Percentiles rank a stretch among this genome's conserved stretches.
phyloP scores from a whole-genome alignment of 1,140 invertebrate genomes.

The Cydia pomonella region DNA sequence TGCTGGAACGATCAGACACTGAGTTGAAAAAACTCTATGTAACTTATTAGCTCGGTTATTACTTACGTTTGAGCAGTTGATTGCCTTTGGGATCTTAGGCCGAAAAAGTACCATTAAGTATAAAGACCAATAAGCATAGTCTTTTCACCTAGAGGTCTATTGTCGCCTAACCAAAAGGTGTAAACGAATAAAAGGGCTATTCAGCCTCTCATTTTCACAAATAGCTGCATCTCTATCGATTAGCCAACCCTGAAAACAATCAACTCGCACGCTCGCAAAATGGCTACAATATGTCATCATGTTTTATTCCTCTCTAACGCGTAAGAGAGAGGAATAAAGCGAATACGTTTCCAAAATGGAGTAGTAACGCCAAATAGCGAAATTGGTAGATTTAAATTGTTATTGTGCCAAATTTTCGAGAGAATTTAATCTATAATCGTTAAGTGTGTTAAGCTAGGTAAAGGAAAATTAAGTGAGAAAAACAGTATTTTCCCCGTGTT shows the following conservation, averaged over 20 bases:
- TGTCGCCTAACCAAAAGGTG: too few species aligned
- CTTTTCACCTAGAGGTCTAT: neutral
- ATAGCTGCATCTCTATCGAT: neutral
- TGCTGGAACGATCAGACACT: too few species aligned
- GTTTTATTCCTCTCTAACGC: neutral
- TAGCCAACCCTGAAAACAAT: neutral
- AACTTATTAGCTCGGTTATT: neutral
- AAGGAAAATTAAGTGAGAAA: slow-evolving; percentile 37
- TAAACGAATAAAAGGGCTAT: too few species aligned
- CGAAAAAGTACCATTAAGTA: neutral
- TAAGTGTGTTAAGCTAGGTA: slow-evolving; percentile 41
- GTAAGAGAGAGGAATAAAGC: neutral
- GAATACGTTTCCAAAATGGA: neutral
- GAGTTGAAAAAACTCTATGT: neutral
- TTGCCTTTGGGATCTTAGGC: neutral
- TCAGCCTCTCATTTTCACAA: neutral
- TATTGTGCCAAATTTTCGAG: slow-evolving; percentile 72
- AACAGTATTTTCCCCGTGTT: slow-evolving; percentile 46
- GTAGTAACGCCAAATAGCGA: slow-evolving; percentile 53
- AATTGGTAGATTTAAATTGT: slow-evolving; percentile 45
- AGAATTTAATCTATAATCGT: slow-evolving; percentile 61
- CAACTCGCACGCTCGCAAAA: neutral
- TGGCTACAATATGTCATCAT: neutral
- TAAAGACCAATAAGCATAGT: neutral
- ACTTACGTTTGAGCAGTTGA: neutral